Conservation (phyloP, 2,797 vertebrate species). For the Protonibea diacanthus region DNA sequence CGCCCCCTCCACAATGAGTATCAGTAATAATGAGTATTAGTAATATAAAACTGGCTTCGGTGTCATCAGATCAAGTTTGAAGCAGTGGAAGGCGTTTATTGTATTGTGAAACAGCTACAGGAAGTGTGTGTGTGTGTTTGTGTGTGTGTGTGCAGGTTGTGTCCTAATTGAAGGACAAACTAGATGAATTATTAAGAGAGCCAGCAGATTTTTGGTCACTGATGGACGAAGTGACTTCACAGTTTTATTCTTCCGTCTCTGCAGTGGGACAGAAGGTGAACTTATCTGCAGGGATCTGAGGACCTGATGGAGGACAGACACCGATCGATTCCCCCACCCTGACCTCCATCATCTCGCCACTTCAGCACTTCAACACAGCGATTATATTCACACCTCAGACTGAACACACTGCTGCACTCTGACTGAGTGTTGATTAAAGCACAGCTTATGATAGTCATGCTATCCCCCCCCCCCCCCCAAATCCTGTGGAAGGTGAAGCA, state of each 20-base stretch:
- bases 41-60: too few species aligned
- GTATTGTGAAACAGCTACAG: neutral
- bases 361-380: constrained; percentile 36
- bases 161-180: neutral
- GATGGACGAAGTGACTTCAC: neutral
- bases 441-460: constrained; percentile 8
- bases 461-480: neutral
- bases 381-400: constrained; percentile 30
- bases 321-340: neutral
- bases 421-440: constrained; percentile 51
- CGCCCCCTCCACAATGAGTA: too few species aligned
- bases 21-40: neutral
- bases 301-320: constrained; percentile 12
- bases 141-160: too few species aligned
- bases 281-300: constrained; percentile 12
- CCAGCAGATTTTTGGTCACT: neutral
- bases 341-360: constrained; percentile 36
- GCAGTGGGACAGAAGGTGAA: neutral
- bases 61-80: too few species aligned
- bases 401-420: neutral
- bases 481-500: constrained; percentile 35
- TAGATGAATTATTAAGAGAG: neutral
- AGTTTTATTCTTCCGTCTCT: neutral
- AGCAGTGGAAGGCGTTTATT: neutral
- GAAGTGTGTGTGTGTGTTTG: too few species aligned